Conservation (phyloP, 2,888 invertebrate genomes). For the Onthophagus sagittarius region DNA sequence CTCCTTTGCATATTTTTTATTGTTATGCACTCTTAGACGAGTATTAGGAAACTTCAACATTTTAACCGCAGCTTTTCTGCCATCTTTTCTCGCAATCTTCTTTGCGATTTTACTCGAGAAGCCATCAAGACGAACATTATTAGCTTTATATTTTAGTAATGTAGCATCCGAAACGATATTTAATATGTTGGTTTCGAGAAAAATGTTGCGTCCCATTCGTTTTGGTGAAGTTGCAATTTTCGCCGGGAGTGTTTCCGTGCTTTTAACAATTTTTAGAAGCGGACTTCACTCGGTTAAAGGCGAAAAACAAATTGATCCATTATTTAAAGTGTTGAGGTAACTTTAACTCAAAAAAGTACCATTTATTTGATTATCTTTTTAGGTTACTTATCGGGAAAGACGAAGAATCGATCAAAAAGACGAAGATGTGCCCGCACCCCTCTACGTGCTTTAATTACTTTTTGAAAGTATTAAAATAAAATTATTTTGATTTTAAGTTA, state of each 20-base stretch:
- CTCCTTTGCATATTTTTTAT: slow-evolving; percentile 67
- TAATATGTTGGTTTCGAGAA: slow-evolving; percentile 64
- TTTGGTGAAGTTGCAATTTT: slow-evolving; percentile 66
- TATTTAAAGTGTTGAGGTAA: slow-evolving; percentile 62
- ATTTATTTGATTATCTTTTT: slow-evolving; percentile 17
- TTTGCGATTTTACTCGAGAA: slow-evolving; percentile 74
- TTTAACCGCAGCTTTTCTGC: slow-evolving; percentile 65
- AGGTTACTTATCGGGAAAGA: slow-evolving; percentile 61
- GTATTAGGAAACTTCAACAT: slow-evolving; percentile 65
- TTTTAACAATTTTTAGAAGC: slow-evolving; percentile 59
- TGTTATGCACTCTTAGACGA: slow-evolving; percentile 65
- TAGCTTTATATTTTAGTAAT: slow-evolving; percentile 78
- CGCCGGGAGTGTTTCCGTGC: slow-evolving; percentile 56
- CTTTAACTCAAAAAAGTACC: too few species aligned
- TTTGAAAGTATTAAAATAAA: slow-evolving; percentile 46
- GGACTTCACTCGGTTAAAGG: slow-evolving; percentile 46
- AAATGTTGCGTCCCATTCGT: slow-evolving; percentile 57
- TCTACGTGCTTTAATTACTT: slow-evolving; percentile 60
- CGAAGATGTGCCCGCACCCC: slow-evolving; percentile 60
- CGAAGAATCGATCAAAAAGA: slow-evolving; percentile 54
- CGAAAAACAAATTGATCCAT: slow-evolving; percentile 51
- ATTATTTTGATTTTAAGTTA: background rate
- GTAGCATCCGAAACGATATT: slow-evolving; percentile 77
- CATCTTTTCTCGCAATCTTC: slow-evolving; percentile 68
- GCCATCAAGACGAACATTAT: slow-evolving; percentile 65